Base-by-base conservation (phyloP, 2,797 vertebrate species). In the Anguilla pacifica region DNA sequence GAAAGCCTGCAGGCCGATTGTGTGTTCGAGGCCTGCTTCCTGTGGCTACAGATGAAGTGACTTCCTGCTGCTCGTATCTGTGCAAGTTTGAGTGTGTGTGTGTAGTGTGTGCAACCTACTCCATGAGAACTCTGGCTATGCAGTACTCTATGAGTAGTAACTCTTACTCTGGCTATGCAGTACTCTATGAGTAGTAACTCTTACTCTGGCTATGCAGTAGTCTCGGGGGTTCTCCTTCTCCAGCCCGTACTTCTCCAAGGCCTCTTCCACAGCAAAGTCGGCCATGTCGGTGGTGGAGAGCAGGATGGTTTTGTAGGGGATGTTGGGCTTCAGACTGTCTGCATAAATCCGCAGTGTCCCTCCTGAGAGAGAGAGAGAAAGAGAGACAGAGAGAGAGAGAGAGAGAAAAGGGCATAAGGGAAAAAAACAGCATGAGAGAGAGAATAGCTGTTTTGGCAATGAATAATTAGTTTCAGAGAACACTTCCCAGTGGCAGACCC, bases 241-340 rank as follows among this genome's bases (percentile, higher is more conserved):
- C 93, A 99, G 94, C 4, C 98, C 98, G 0, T 99, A 99, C 90
- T 99, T 99, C 94, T 99, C 98, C 91, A 99, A 92, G 22, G 98
- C 98, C 93, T 99, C 98, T 1, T 97, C 95, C 92, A 99, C 98
- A 0, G 98, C 98, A n/a, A 98, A 98, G 93, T 99, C 98, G 0
- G 98, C 97, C 9, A 97, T 97, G 93, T 99, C 98, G 0, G 97
- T 97, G 1, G 98, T 99, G 39, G 98, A 99, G 79, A 99, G 95
- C 90, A 99, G 96, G 96, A 99, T 99, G 94, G 98, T 99, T 95
- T 99, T 99, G 90, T 99, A 99, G 0, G 98, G 98, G 93, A 99
- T 99, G 94, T 99, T 99, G 90, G 98, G 98, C 94, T 98, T 98
- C 92, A 99, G 96, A 90, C 98, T 99, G 93, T 99, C 98, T 0